These are phyloP conservation scores for Cephalopachus bancanus DNA, from an alignment of 2,797 vertebrate genomes.

Conservation along the genomic window DNA sequence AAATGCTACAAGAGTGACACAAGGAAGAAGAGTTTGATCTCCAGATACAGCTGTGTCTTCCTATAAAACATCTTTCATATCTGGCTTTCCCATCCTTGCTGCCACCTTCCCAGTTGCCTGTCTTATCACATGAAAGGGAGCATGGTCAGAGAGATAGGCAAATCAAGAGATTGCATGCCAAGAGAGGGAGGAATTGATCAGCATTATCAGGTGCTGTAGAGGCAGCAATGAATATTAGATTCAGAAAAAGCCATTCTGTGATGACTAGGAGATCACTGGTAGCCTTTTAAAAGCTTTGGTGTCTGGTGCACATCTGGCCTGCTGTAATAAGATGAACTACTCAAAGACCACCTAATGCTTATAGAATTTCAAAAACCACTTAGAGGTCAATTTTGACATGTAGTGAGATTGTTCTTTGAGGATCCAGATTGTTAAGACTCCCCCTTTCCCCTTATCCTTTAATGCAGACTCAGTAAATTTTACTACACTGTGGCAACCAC, in stretches of 20 bases:
- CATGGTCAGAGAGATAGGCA: conserved; percentile 58
- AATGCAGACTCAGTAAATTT: conserved; percentile 10
- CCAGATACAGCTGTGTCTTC: background rate
- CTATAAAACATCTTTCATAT: conserved; percentile 23
- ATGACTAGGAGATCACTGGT: background rate
- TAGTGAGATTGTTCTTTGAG: conserved; percentile 52
- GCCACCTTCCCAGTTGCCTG: background rate
- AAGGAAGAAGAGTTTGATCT: conserved; percentile 1
- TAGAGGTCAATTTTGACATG: conserved; percentile 38
- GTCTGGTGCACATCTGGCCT: background rate
- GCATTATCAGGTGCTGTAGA: background rate
- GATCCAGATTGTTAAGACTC: background rate
- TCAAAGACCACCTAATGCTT: background rate
- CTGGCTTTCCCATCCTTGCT: conserved; percentile 41
- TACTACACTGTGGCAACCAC: background rate
- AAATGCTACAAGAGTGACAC: background rate
- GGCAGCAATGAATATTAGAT: background rate
- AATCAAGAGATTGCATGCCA: background rate
- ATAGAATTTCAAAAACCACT: conserved; percentile 19
- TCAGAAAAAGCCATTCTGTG: background rate
- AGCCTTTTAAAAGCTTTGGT: background rate
- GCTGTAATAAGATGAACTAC: background rate
- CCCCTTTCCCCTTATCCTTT: background rate
- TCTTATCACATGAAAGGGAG: conserved; percentile 47
- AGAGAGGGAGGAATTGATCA: background rate